These are phyloP conservation scores for Chamaea fasciata DNA, from an alignment of 2,113 vertebrate genomes.

Conservation along the genomic window DNA sequence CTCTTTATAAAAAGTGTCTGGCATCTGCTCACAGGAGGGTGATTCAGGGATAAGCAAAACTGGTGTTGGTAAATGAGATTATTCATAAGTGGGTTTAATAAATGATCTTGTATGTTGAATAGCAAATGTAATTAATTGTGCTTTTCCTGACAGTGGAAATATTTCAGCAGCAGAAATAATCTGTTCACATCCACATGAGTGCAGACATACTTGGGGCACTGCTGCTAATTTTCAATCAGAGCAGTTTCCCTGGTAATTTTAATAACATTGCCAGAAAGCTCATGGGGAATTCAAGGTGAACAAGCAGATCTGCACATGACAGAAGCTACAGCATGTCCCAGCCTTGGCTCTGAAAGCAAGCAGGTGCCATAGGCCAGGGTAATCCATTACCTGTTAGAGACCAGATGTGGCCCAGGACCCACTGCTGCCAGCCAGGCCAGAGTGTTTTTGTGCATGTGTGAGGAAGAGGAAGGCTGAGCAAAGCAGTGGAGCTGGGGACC, in stretches of 20 bases:
- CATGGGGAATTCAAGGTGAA: neutral
- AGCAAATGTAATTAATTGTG: conserved; percentile 31
- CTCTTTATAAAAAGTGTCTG: neutral
- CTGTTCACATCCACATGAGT: neutral
- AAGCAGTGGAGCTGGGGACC: neutral
- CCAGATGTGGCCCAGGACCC: neutral
- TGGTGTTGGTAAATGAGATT: neutral
- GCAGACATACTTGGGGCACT: neutral
- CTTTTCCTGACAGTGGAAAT: neutral
- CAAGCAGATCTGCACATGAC: neutral
- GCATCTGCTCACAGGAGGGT: neutral
- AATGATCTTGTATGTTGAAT: neutral
- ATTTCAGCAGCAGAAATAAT: neutral
- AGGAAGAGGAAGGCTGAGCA: neutral
- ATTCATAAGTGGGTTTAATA: neutral
- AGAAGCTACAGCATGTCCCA: neutral
- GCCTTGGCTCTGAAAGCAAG: neutral
- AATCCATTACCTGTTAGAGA: neutral
- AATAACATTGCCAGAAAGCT: neutral
- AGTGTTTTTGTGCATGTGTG: neutral
- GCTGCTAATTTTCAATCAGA: conserved; percentile 24
- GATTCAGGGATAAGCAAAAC: conserved; percentile 2
- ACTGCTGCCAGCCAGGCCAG: rapidly evolving
- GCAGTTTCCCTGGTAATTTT: conserved; percentile 3
- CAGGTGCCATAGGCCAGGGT: neutral